Conservation (phyloP, 2,797 vertebrate species). For the Xiphorhynchus erythropygius region DNA sequence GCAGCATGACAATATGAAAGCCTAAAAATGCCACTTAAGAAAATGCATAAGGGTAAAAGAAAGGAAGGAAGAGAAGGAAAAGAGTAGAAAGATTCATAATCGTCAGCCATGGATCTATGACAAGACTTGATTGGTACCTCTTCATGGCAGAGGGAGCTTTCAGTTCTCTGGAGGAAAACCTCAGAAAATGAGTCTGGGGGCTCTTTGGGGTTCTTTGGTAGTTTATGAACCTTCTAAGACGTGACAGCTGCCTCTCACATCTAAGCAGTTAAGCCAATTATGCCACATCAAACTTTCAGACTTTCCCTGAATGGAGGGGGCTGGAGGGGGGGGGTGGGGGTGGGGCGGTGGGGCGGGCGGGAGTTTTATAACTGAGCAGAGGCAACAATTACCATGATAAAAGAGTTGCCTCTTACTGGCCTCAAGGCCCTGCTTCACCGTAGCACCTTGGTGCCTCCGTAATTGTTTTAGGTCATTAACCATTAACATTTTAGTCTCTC, state of each 20-base stretch:
- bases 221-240: background rate
- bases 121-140: background rate
- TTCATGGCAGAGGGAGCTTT: background rate
- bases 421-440: background rate
- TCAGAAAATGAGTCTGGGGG: background rate
- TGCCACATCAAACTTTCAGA: background rate
- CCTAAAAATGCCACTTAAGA: background rate
- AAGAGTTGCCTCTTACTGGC: background rate
- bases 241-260: background rate
- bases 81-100: background rate
- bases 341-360: too few relatives aligned
- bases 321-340: too few relatives aligned
- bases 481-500: background rate
- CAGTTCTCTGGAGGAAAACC: background rate
- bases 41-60: background rate
- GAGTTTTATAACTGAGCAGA: background rate
- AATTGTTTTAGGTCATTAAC: too few relatives aligned
- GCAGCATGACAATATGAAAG: background rate
- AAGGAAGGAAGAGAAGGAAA: background rate
- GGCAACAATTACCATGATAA: background rate
- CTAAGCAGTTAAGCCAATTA: background rate
- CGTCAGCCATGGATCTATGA: background rate
- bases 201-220: background rate
- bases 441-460: background rate
- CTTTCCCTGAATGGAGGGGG: background rate